Evolutionary conservation across 2,888 invertebrate species (phyloP).

Genomic region (Andrena chrysosceles): DNA sequence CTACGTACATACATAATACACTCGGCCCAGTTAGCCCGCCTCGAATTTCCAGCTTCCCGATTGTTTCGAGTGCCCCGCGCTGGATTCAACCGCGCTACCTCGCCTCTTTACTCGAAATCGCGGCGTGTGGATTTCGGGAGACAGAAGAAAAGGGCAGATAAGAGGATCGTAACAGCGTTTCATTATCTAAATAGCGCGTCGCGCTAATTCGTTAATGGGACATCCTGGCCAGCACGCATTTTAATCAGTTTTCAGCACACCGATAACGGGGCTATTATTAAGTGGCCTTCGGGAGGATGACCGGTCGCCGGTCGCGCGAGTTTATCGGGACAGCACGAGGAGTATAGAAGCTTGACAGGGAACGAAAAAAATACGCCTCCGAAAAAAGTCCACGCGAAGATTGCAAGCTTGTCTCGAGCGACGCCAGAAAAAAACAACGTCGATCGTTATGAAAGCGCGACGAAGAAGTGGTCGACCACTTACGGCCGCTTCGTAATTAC

Average conservation of each 20-base stretch:
- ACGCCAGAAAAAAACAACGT: no score
- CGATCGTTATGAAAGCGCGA: no score
- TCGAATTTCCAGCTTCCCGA: constrained; percentile 1
- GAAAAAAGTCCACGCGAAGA: not conserved
- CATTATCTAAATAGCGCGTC: constrained; percentile 66
- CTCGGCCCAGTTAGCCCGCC: not conserved
- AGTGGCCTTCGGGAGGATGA: constrained; percentile 62
- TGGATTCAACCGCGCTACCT: no score
- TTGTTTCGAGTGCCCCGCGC: no score
- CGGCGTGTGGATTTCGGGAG: constrained; percentile 23
- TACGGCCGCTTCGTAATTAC: no score
- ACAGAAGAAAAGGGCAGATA: constrained; percentile 51
- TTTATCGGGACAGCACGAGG: constrained; percentile 36
- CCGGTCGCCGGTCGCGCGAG: constrained; percentile 30
- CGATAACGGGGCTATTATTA: constrained; percentile 70
- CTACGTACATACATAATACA: not conserved
- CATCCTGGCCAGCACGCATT: constrained; percentile 73
- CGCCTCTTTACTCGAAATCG: not conserved
- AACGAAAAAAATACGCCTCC: not conserved
- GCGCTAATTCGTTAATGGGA: constrained; percentile 74
- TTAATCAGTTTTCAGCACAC: constrained; percentile 66
- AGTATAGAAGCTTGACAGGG: not conserved
- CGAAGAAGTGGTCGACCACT: no score
- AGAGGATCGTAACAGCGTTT: constrained; percentile 20
- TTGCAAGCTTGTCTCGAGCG: no score